Conservation (phyloP, 2,113 vertebrate genomes). For the Centropus bengalensis region DNA sequence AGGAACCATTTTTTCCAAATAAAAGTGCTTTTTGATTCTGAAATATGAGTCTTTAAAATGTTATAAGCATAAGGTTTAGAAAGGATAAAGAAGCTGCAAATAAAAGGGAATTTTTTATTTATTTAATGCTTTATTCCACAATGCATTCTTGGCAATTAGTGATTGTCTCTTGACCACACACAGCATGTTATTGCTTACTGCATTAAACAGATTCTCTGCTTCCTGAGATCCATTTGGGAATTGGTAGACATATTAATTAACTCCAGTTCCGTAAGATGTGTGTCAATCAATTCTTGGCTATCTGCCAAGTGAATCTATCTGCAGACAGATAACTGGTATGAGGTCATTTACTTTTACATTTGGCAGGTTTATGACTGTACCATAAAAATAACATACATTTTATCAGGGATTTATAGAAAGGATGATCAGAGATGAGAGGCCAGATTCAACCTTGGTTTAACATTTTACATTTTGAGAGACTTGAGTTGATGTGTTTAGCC, state of each 20-base stretch:
- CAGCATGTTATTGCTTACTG: slow-evolving; percentile 72
- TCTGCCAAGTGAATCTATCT: slow-evolving; percentile 73
- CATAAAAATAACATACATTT: slow-evolving; percentile 55
- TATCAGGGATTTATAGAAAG: slow-evolving; percentile 61
- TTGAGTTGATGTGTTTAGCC: not conserved
- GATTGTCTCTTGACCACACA: slow-evolving; percentile 72
- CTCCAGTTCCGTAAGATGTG: slow-evolving; percentile 73
- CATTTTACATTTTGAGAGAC: not conserved
- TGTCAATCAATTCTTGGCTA: slow-evolving; percentile 78
- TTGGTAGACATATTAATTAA: slow-evolving; percentile 80
- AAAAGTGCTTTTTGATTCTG: slow-evolving; percentile 28
- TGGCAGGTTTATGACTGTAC: slow-evolving; percentile 57
- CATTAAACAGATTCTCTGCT: slow-evolving; percentile 77
- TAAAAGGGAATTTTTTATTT: not conserved
- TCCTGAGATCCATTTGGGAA: slow-evolving; percentile 74
- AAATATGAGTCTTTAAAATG: slow-evolving; percentile 14
- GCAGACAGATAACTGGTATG: slow-evolving; percentile 62
- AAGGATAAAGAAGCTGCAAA: not conserved
- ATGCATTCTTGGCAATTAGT: slow-evolving; percentile 55
- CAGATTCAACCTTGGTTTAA: slow-evolving; percentile 38
- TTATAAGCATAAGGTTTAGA: not conserved
- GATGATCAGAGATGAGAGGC: slow-evolving; percentile 33
- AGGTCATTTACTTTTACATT: slow-evolving; percentile 72
- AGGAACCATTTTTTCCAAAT: not conserved
- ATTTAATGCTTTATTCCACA: slow-evolving; percentile 35